These are phyloP conservation scores for Myzus persicae DNA, from an alignment of 1,140 invertebrate genomes.

Conservation along the genomic window DNA sequence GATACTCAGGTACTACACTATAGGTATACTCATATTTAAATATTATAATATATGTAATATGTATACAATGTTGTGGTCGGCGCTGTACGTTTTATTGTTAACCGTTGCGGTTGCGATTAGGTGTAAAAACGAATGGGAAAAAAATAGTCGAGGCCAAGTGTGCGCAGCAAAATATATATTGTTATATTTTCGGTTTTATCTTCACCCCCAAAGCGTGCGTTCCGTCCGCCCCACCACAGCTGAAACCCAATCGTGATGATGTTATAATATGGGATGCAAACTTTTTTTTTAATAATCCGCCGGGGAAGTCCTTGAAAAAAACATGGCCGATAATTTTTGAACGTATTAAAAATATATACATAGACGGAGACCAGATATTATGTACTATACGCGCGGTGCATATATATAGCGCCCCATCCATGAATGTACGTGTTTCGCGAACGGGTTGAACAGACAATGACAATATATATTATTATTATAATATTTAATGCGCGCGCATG, in stretches of 20 bases:
- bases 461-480: not conserved
- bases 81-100: not conserved
- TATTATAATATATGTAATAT: not conserved
- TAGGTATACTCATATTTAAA: not conserved
- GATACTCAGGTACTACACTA: not conserved
- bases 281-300: conserved; percentile 33
- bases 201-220: not conserved
- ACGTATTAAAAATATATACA: not conserved
- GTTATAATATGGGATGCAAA: not conserved
- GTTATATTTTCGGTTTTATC: conserved; percentile 32
- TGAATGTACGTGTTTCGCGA: not conserved
- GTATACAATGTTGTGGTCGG: not conserved
- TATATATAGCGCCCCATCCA: not conserved
- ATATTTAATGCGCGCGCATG: not conserved
- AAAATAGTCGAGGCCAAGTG: not conserved
- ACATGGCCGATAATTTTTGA: conserved; percentile 46
- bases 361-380: not conserved
- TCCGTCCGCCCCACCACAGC: not conserved
- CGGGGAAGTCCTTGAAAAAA: conserved; percentile 33
- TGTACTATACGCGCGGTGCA: not conserved
- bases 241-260: not conserved
- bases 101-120: not conserved
- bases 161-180: conserved; percentile 12
- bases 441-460: conserved; percentile 52
- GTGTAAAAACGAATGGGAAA: not conserved